Percentiles rank a stretch among this genome's conserved stretches.
Evolutionary conservation across 2,888 invertebrate genomes (phyloP).

Genomic region (Eretmocerus hayati): DNA sequence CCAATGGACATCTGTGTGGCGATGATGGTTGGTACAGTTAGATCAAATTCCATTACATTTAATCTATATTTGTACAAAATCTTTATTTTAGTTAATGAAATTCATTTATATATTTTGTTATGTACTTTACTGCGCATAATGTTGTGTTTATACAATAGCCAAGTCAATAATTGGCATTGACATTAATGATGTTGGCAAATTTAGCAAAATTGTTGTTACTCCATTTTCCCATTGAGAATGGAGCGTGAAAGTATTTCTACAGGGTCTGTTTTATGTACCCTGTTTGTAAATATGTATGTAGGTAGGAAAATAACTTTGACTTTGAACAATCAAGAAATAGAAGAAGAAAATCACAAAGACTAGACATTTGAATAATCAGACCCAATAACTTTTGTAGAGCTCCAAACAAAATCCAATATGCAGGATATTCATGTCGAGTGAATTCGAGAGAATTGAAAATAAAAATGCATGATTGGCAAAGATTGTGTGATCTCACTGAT

Average conservation of each 20-base stretch:
- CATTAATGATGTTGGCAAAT: constrained; percentile 6
- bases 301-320: background rate
- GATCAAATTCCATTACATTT: constrained; percentile 8
- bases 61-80: constrained; percentile 18
- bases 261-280: constrained; percentile 11
- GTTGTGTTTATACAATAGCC: background rate
- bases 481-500: no score
- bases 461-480: no score
- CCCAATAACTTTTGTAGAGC: no score
- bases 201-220: constrained; percentile 6
- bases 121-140: constrained; percentile 3
- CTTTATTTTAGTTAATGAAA: constrained; percentile 14
- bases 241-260: constrained; percentile 17
- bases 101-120: constrained; percentile 19
- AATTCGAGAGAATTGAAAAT: no score
- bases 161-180: constrained; percentile 1
- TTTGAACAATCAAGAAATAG: no score
- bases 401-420: no score
- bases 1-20: constrained; percentile 8
- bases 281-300: constrained; percentile 18
- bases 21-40: constrained; percentile 8
- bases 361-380: no score
- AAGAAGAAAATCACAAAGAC: no score
- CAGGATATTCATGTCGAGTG: no score
- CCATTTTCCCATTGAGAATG: constrained; percentile 4